Evolutionary conservation across 2,797 vertebrate species (phyloP).

Genomic region (Pangasius krempfi): DNA sequence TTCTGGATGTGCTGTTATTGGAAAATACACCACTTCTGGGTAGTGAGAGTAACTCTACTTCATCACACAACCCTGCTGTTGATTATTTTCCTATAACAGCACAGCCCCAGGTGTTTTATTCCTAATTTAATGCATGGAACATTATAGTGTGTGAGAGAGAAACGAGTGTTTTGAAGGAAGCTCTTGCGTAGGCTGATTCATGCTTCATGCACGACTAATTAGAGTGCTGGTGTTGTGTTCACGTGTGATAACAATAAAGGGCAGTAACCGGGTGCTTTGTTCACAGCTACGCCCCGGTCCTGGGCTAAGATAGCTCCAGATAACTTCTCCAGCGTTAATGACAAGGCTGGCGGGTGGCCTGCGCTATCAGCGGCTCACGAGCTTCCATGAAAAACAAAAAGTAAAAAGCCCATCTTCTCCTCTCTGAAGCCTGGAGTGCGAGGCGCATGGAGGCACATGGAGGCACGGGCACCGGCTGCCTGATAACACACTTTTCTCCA

Average conservation of each 20-base stretch:
- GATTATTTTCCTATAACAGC: not conserved
- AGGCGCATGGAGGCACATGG: slow-evolving; percentile 13
- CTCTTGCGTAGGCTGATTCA: slow-evolving; percentile 22
- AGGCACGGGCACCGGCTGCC: slow-evolving; percentile 21
- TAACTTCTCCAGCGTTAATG: slow-evolving; percentile 61
- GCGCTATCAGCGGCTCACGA: slow-evolving; percentile 38
- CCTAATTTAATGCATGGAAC: not conserved
- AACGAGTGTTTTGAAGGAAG: not conserved
- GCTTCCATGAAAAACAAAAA: slow-evolving; percentile 5
- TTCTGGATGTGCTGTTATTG: not conserved
- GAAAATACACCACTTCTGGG: not conserved
- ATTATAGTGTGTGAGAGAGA: not conserved
- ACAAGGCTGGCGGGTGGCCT: slow-evolving; percentile 53
- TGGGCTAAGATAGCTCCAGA: slow-evolving; percentile 35
- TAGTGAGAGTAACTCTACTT: not conserved
- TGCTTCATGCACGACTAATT: slow-evolving; percentile 47
- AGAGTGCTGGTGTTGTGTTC: slow-evolving; percentile 47
- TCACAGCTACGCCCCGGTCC: slow-evolving; percentile 46
- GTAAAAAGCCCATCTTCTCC: slow-evolving; percentile 12
- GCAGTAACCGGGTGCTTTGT: slow-evolving; percentile 45
- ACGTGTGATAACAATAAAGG: slow-evolving; percentile 49
- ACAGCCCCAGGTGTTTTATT: not conserved
- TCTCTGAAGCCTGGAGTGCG: slow-evolving; percentile 43
- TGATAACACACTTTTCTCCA: slow-evolving; percentile 51
- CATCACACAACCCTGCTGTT: not conserved